Conservation (phyloP, 2,113 vertebrate genomes). For the Elanoides forficatus region DNA sequence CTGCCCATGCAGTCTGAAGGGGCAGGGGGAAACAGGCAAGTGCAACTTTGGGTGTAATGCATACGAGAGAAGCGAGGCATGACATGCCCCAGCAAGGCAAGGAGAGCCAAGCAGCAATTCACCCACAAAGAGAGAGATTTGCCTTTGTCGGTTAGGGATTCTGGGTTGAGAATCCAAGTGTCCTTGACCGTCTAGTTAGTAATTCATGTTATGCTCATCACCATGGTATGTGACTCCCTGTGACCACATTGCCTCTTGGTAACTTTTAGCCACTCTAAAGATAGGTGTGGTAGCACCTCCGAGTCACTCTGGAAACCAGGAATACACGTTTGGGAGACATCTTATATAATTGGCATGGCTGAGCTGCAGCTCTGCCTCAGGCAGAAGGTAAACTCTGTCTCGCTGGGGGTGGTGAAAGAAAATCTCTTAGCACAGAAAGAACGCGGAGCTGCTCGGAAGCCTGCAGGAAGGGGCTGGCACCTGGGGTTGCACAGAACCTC, state of each 20-base stretch:
- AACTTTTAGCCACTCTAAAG: conserved; percentile 12
- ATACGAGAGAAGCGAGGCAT: background rate
- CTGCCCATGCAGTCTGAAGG: background rate
- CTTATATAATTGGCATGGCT: conserved; percentile 56
- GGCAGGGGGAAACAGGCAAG: background rate
- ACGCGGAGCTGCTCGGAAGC: background rate
- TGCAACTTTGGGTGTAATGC: background rate
- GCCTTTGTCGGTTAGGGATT: background rate
- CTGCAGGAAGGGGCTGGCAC: conserved; percentile 7
- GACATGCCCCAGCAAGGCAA: background rate
- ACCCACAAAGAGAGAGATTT: background rate
- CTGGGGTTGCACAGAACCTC: background rate
- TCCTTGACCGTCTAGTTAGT: background rate
- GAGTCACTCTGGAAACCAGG: conserved; percentile 55
- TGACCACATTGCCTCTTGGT: conserved; percentile 18
- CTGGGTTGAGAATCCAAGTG: background rate
- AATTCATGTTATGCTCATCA: background rate
- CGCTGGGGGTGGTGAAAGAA: conserved; percentile 24
- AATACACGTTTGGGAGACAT: conserved; percentile 61
- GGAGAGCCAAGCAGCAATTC: background rate
- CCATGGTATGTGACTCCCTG: background rate
- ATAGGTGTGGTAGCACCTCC: conserved; percentile 26
- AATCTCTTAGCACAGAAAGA: conserved; percentile 6
- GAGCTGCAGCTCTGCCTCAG: conserved; percentile 36
- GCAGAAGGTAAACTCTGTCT: conserved; percentile 26